Evolutionary conservation across 2,113 vertebrate genomes (phyloP).

Genomic region (Diadophis punctatus): DNA sequence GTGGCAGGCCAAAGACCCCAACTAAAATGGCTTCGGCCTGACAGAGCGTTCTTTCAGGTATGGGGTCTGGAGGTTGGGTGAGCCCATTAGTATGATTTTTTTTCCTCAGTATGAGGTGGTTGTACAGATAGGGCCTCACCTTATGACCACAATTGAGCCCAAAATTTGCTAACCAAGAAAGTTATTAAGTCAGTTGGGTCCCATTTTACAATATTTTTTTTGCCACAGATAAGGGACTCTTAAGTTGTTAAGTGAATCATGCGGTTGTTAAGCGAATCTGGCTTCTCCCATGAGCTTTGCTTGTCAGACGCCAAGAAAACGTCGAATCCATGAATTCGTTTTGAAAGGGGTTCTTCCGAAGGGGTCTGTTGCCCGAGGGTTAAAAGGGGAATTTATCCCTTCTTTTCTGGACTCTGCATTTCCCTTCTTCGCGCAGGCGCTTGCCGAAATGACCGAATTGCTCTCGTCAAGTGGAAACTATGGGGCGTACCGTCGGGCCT

Average conservation of each 20-base stretch:
- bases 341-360: not conserved
- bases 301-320: not conserved
- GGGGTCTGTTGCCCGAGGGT: not conserved
- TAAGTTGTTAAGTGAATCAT: not conserved
- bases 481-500: slow-evolving; percentile 78
- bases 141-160: no score
- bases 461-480: slow-evolving; percentile 87
- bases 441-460: slow-evolving; percentile 85
- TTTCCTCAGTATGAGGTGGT: not conserved
- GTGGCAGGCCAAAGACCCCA: no score
- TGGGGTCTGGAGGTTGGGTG: not conserved
- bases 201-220: not conserved
- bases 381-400: not conserved
- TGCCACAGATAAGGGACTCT: not conserved
- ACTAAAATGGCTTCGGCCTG: no score
- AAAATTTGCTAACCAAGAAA: no score
- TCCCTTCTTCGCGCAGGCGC: slow-evolving; percentile 60
- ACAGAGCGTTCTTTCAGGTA: not conserved
- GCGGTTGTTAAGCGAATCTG: no score
- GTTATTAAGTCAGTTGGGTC: no score
- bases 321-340: not conserved
- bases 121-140: not conserved
- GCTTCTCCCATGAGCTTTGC: no score
- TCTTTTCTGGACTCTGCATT: not conserved
- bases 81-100: not conserved